phyloP scores from a whole-genome alignment of 2,888 invertebrate species.

The Xestoiulus laeticollis region DNA sequence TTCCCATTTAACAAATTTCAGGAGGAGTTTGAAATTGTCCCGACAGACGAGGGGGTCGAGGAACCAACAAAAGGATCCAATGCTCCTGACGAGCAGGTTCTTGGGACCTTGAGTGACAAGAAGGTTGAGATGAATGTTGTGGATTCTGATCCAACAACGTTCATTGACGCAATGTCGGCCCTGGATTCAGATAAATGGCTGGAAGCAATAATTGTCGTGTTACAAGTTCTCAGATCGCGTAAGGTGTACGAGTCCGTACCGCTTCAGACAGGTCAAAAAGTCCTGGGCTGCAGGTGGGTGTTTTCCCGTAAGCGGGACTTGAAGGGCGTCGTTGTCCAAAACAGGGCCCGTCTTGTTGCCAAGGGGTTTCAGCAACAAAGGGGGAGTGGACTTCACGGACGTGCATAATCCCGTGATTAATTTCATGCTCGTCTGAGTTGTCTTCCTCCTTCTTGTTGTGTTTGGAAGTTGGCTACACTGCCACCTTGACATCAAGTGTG shows the following conservation, averaged over 20 bases:
- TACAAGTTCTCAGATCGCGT: background rate
- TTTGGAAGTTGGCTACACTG: background rate
- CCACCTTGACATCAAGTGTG: background rate
- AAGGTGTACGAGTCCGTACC: background rate
- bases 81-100: background rate
- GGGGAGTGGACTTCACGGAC: background rate
- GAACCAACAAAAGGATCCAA: background rate
- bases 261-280: background rate
- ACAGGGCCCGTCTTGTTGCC: background rate
- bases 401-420: constrained; percentile 4
- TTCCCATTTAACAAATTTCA: background rate
- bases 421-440: background rate
- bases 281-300: background rate
- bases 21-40: background rate
- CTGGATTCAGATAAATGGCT: background rate
- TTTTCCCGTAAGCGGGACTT: background rate
- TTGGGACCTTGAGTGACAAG: background rate
- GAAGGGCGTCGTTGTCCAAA: background rate
- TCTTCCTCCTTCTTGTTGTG: background rate
- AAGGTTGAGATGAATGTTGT: background rate
- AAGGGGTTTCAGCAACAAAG: background rate
- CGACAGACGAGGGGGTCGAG: background rate
- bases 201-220: background rate
- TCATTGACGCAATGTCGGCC: background rate
- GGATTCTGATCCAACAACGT: background rate